Percentiles rank a stretch among this genome's conserved stretches.
These are phyloP conservation scores for Sciurus vulgaris DNA, from an alignment of 2,797 vertebrate genomes.

Conservation along the genomic window DNA sequence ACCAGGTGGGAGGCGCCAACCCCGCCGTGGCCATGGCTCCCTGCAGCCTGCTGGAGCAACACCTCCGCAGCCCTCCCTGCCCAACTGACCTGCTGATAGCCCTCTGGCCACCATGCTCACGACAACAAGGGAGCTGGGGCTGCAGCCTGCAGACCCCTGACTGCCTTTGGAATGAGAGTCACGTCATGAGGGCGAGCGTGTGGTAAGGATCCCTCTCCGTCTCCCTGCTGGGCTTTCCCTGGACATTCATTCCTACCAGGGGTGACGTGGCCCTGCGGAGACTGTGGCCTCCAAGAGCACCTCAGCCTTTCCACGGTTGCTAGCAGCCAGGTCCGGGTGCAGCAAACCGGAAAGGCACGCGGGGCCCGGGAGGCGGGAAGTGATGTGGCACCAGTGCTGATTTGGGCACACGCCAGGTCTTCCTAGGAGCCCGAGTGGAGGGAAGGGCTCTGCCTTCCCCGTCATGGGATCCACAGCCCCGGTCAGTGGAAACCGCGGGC, in stretches of 20 bases:
- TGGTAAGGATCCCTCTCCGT: background rate
- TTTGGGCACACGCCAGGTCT: background rate
- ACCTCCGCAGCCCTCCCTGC: too few relatives aligned
- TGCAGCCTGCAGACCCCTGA: background rate
- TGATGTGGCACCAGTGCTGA: background rate
- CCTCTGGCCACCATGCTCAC: background rate
- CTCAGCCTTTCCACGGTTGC: background rate
- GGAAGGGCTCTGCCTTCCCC: background rate
- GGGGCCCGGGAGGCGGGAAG: background rate
- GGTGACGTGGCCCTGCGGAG: background rate
- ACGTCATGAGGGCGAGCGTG: background rate
- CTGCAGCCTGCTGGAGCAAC: background rate
- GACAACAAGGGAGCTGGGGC: background rate
- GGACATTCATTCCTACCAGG: background rate
- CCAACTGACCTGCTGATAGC: background rate
- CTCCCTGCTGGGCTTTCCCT: background rate
- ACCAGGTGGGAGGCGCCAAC: background rate
- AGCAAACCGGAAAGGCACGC: background rate
- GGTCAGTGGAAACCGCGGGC: background rate
- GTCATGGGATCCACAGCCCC: too few relatives aligned
- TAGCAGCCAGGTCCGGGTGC: background rate
- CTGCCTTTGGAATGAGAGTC: background rate
- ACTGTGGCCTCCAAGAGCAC: background rate
- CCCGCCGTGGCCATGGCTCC: background rate
- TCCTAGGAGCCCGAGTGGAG: background rate